Evolutionary conservation across 2,888 invertebrate genomes (phyloP).

Genomic region (Plutella xylostella): DNA sequence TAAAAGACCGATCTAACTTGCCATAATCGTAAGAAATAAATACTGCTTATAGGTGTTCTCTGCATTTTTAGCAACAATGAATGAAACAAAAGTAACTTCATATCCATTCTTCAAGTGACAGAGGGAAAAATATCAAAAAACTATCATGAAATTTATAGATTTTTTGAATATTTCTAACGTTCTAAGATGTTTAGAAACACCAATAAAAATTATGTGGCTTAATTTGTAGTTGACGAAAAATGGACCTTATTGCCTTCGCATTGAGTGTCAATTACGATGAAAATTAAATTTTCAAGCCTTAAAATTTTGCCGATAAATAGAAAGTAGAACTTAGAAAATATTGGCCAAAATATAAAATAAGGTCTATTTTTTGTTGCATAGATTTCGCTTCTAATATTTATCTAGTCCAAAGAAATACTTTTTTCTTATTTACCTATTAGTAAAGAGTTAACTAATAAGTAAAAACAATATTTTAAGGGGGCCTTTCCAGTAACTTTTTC

Average conservation of each 20-base stretch:
- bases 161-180: too few species aligned
- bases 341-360: not conserved
- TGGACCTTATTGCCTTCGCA: not conserved
- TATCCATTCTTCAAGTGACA: too few species aligned
- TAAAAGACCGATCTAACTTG: too few species aligned
- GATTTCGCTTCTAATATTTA: not conserved
- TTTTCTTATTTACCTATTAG: not conserved
- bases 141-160: too few species aligned
- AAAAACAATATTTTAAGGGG: constrained; percentile 32
- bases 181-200: too few species aligned
- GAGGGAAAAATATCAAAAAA: too few species aligned
- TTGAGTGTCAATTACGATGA: not conserved
- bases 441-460: not conserved
- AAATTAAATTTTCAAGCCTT: not conserved
- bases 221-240: not conserved
- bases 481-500: constrained; percentile 65
- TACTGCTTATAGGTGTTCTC: too few species aligned
- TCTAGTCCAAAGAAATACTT: not conserved
- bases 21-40: too few species aligned
- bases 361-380: not conserved
- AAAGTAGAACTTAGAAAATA: not conserved
- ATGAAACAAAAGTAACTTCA: too few species aligned
- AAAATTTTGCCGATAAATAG: not conserved
- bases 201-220: not conserved
- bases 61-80: too few species aligned